These are phyloP conservation scores for Hypothenemus hampei DNA, from an alignment of 1,140 invertebrate genomes.

Conservation along the genomic window DNA sequence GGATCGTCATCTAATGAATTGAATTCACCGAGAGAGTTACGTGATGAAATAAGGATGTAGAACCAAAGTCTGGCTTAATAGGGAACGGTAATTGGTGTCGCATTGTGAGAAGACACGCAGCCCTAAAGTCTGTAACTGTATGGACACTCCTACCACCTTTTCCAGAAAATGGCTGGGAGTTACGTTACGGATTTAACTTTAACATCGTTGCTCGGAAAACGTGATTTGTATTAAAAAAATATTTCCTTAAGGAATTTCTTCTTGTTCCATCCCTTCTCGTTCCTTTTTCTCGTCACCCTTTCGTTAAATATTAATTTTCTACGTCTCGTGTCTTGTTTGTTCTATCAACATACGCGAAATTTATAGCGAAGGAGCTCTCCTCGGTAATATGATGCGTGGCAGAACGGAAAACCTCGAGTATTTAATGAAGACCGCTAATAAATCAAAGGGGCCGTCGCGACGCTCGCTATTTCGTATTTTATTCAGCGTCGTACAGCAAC, in stretches of 20 bases:
- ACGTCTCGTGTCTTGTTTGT: background rate
- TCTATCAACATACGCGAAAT: constrained; percentile 4
- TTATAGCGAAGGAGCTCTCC: constrained; percentile 14
- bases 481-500: constrained; percentile 35
- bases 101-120: constrained; percentile 34
- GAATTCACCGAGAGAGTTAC: constrained; percentile 34
- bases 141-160: constrained; percentile 39
- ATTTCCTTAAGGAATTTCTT: background rate
- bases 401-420: constrained; percentile 34
- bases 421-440: constrained; percentile 41
- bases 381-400: constrained; percentile 24
- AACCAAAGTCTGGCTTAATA: constrained; percentile 30
- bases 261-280: too few relatives aligned
- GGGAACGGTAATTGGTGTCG: constrained; percentile 35
- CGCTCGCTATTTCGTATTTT: constrained; percentile 39
- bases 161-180: constrained; percentile 30
- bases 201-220: constrained; percentile 17
- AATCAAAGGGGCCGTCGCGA: constrained; percentile 36
- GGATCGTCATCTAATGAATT: constrained; percentile 35
- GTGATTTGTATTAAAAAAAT: constrained; percentile 36
- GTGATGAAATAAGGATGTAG: constrained; percentile 33
- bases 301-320: too few relatives aligned
- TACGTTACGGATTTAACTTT: constrained; percentile 17
- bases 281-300: too few relatives aligned
- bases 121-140: constrained; percentile 25